A percentile compares a stretch with the other conserved stretches of the same genome.
phyloP scores from a whole-genome alignment of 2,113 vertebrate genomes.

The Phylloscopus trochiloides region DNA sequence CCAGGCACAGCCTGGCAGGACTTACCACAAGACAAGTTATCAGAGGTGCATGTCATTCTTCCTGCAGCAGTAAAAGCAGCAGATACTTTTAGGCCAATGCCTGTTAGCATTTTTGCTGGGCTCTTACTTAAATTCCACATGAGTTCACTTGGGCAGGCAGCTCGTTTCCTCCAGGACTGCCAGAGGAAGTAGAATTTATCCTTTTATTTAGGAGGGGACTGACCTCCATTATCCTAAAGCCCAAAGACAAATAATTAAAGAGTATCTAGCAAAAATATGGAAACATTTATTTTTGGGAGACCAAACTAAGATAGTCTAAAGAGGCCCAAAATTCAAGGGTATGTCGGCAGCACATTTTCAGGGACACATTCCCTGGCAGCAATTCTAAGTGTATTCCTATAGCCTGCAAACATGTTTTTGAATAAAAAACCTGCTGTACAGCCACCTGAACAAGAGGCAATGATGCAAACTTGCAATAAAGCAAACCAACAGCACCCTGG shows the following conservation, averaged over 20 bases:
- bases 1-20: neutral
- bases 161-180: neutral
- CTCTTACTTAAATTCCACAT: neutral
- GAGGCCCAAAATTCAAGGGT: neutral
- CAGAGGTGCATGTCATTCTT: neutral
- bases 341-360: neutral
- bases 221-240: neutral
- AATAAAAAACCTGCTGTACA: neutral
- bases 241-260: neutral
- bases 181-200: neutral
- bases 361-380: neutral
- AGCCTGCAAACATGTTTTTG: neutral
- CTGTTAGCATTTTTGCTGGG: neutral
- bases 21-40: neutral
- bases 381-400: neutral
- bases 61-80: neutral
- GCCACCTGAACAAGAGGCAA: neutral
- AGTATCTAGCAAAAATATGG: neutral
- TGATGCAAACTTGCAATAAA: rapidly evolving
- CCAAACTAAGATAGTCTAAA: neutral
- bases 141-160: neutral
- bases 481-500: neutral
- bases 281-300: neutral
- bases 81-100: neutral
- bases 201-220: neutral